Evolutionary conservation across 2,113 vertebrate species (phyloP), one percentile per base, ranked within the genome.

Genomic region (Arenaria interpres): DNA sequence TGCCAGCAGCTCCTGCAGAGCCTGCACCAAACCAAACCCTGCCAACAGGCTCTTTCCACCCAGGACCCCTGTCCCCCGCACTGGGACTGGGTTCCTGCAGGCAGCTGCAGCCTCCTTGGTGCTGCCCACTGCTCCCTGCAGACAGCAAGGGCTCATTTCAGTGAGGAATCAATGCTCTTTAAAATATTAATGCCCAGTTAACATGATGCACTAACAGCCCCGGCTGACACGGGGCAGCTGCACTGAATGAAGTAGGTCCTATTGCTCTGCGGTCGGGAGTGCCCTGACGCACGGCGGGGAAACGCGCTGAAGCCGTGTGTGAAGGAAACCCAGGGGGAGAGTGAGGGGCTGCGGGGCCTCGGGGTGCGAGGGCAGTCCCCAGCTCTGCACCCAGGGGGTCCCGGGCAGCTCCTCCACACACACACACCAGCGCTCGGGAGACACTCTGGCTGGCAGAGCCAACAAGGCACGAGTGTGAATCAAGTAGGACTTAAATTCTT

Each of bases 221-320:
- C 39, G 5, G 80, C 50, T 54, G 56, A 19, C 1, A 6, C 4
- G 2, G 3, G 33, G 56, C 3, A 5, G 59, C 54, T n/a, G 25
- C 4, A 21, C 28, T 37, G 3, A n/a, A 25, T 1, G 19, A n/a
- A 68, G 75, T 4, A 19, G 4, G 0, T 37, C 60, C 10, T 8
- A 11, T 1, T 6, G 46, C 27, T 77, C 48, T 43, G 60, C 46
- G 10, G 64, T 7, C 59, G 25, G 18, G 46, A 32, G 48, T 0
- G 14, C 8, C 9, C 3, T 14, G 14, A 32, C 10, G 32, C n/a
- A 14, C 12, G 7, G 51, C 33, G 4, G 10, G 7, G 68, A 48
- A 23, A 56, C 0, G 2, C 2, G 1, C 18, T 2, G 1, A 24
- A 35, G 14, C 18, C 4, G 13, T 3, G 37, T 12, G 18, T 4